Percentiles rank a stretch among this genome's conserved stretches.
phyloP scores from a whole-genome alignment of 2,113 vertebrate genomes.

The Caracal caracal region DNA sequence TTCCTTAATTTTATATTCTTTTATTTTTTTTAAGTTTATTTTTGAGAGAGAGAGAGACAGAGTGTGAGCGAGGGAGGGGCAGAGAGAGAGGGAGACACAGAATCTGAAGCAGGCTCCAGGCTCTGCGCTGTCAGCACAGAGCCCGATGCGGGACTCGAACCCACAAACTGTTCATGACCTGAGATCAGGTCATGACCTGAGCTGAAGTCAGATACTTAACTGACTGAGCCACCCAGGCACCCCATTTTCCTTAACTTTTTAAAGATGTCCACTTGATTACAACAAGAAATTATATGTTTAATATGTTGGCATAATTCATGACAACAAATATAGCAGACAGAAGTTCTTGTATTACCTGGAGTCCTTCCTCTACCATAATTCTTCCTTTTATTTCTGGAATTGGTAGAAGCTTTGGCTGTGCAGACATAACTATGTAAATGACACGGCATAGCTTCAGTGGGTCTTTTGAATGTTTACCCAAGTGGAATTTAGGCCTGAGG shows the following conservation, averaged over 20 bases:
- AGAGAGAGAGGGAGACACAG: too few species aligned
- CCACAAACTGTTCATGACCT: too few species aligned
- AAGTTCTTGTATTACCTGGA: neutral
- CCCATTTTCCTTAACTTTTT: conserved; percentile 43
- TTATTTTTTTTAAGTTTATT: too few species aligned
- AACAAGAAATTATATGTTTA: conserved; percentile 53
- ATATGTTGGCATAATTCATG: conserved; percentile 44
- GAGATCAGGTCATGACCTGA: too few species aligned
- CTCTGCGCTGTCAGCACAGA: too few species aligned
- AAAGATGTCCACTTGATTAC: conserved; percentile 71
- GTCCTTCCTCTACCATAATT: neutral
- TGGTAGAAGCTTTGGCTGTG: neutral
- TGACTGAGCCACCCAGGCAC: too few species aligned
- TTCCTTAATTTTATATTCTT: neutral
- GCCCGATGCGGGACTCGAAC: too few species aligned
- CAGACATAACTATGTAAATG: neutral
- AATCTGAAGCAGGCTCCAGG: too few species aligned
- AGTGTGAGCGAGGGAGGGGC: too few species aligned
- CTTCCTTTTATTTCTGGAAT: neutral
- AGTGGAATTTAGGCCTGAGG: conserved; percentile 22
- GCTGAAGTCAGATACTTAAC: too few species aligned
- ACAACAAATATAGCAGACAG: neutral
- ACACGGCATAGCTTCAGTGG: neutral
- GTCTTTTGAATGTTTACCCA: neutral
- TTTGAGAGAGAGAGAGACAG: too few species aligned